Evolutionary conservation across 2,113 vertebrate species (phyloP), one percentile per base, ranked within the genome.

Genomic region (Pteropus alecto): DNA sequence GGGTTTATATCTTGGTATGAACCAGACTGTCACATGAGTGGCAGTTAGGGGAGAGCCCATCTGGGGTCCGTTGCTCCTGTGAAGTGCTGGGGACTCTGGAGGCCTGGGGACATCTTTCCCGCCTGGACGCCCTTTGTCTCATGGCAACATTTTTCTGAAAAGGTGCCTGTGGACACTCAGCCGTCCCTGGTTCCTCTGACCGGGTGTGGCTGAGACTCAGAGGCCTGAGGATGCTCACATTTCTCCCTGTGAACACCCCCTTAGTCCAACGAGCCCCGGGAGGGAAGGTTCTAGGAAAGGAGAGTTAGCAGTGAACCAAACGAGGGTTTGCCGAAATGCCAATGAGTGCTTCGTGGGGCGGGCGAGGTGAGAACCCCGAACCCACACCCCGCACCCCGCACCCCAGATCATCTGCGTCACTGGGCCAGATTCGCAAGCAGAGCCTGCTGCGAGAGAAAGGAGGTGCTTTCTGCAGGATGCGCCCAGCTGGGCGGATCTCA

Each of bases 161-260:
- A 41, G 0, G 0, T 0, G 3, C 11, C 10, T 70, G 10, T 6
- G 46, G 28, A 26, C 13, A 1, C 51, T n/a, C 43, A n/a, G 33
- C 41, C 1, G 0, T 7, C 28, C 7, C 13, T 41, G 54, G 24
- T 63, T 63, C 48, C 16, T 33, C n/a, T 51, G 1, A 30, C 9
- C 9, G 18, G 30, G 9, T 7, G 1, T 43, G 30, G 3, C 8
- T 14, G 41, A 51, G 30, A n/a, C 7, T 5, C 0, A 2, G 51
- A 30, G 48, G 11, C 63, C 35, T 13, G 18, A 26, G 14, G 46
- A 35, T 56, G 68, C 28, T 84, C 28, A 3, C 18, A 3, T 14
- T 33, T 8, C 33, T 43, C 71, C 48, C 22, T 6, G 33, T 19
- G 26, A 58, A 54, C 26, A 8, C 5, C 6, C 13, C 7, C 6